Base-by-base conservation (phyloP, 2,888 invertebrate species). In the Drosophila mulleri region DNA sequence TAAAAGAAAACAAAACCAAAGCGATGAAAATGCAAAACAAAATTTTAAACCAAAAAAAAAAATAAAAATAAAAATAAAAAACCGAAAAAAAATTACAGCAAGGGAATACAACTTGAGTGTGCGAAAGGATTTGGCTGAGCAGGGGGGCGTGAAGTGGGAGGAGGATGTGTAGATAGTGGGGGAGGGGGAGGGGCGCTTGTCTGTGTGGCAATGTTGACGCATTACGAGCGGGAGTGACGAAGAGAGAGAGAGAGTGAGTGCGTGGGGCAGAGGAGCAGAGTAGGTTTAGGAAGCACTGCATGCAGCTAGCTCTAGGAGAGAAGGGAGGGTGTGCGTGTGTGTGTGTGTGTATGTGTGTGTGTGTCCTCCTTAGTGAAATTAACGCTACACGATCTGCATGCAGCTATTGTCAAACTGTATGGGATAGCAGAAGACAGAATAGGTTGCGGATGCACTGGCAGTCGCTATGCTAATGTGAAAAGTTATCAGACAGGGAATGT, bases 1-100 rank as follows among this genome's bases (percentile, higher is more conserved):
- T 88, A 86, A 91, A n/a, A n/a, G n/a, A n/a, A 90, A 90, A 90
- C 90, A 90, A 91, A 88, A 90, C 56, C 69, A 73, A 78, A n/a
- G n/a, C 81, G 80, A 90, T 83, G 65, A 80, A 83, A 88, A 75
- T 75, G 66, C 76, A 81, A 83, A 89, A 84, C 78, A 78, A 80
- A 78, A 80, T 72, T 75, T 56, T 54, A 70, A 62, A 67, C 29
- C 47, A 47, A 45, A 64, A 56, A 67, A 47, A 48, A 52, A 61
- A 65, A 29, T 16, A 57, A 56, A 11, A 45, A 35, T 1, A 4
- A 37, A 6, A 23, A 50, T 35, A 41, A 18, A 42, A 2, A 20
- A 42, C 14, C 6, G 23, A 37, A 29, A 45, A 23, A 48, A 48
- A 48, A n/a, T 0, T 35, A 8, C 16, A 37, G 20, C 2, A 23